Percentiles rank a stretch among this genome's conserved stretches.
Conservation (phyloP, 1,140 invertebrate genomes). For the Choristoneura fumiferana region DNA sequence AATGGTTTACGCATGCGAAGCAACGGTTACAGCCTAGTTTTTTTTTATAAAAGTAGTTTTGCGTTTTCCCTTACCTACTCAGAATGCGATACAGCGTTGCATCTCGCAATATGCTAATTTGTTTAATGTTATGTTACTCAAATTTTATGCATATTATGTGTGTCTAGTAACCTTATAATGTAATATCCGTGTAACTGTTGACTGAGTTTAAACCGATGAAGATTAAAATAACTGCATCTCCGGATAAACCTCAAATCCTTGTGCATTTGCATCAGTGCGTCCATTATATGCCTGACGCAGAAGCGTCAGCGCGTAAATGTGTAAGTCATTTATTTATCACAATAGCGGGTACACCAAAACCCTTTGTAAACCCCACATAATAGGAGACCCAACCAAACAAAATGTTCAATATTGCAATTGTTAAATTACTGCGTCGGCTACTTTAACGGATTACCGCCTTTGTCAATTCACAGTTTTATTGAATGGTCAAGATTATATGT, state of each 20-base stretch:
- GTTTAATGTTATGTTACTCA: no score
- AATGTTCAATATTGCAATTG: conserved; percentile 62
- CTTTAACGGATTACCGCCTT: conserved; percentile 68
- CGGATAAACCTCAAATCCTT: neutral
- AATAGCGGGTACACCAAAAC: conserved; percentile 50
- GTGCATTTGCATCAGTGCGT: conserved; percentile 63
- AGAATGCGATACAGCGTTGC: no score
- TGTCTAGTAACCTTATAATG: no score
- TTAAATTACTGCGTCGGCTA: conserved; percentile 64
- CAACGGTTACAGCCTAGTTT: no score
- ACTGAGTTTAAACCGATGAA: neutral
- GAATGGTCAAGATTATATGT: conserved; percentile 45
- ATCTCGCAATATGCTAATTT: no score
- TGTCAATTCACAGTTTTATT: conserved; percentile 48
- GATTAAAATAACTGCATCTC: neutral
- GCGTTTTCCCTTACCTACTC: no score
- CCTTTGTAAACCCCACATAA: conserved; percentile 55
- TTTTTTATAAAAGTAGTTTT: no score
- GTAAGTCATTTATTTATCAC: conserved; percentile 58
- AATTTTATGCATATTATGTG: no score
- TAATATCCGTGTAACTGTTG: no score
- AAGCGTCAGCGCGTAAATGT: conserved; percentile 60
- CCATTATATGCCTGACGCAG: conserved; percentile 46
- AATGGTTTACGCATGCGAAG: no score
- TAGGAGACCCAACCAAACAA: conserved; percentile 39